Percentiles rank a stretch among this genome's conserved stretches.
Evolutionary conservation across 2,888 invertebrate species (phyloP).

Genomic region (Augiades crinisus): DNA sequence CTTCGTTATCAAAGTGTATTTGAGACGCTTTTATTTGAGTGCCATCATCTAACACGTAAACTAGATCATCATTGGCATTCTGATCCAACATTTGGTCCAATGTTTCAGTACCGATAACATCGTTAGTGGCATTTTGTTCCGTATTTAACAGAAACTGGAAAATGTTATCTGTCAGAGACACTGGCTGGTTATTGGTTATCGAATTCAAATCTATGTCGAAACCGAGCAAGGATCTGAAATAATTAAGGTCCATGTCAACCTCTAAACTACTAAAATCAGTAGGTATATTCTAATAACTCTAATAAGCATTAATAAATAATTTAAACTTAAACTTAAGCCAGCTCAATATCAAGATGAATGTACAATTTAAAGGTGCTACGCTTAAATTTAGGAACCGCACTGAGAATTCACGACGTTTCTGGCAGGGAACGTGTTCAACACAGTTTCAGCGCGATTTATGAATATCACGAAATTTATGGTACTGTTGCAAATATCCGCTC

Average conservation of each 20-base stretch:
- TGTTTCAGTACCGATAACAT: constrained; percentile 36
- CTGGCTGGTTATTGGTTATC: constrained; percentile 62
- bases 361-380: neutral
- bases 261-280: too few species aligned
- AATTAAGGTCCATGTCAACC: neutral
- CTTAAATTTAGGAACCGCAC: constrained; percentile 3
- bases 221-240: constrained; percentile 44
- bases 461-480: constrained; percentile 5
- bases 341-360: constrained; percentile 2
- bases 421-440: neutral
- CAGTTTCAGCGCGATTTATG: constrained; percentile 11
- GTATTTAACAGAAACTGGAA: constrained; percentile 63
- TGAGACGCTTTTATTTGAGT: constrained; percentile 73
- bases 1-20: constrained; percentile 75
- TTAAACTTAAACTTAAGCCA: too few species aligned
- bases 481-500: neutral
- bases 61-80: constrained; percentile 47
- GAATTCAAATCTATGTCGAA: constrained; percentile 67
- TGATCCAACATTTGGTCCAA: constrained; percentile 46
- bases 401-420: constrained; percentile 1
- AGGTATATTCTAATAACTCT: too few species aligned
- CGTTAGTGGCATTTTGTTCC: constrained; percentile 45
- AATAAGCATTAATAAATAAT: too few species aligned
- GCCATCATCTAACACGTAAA: constrained; percentile 69
- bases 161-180: constrained; percentile 61